Base-by-base conservation (phyloP, 2,797 vertebrate species). In the Sarcoramphus papa region DNA sequence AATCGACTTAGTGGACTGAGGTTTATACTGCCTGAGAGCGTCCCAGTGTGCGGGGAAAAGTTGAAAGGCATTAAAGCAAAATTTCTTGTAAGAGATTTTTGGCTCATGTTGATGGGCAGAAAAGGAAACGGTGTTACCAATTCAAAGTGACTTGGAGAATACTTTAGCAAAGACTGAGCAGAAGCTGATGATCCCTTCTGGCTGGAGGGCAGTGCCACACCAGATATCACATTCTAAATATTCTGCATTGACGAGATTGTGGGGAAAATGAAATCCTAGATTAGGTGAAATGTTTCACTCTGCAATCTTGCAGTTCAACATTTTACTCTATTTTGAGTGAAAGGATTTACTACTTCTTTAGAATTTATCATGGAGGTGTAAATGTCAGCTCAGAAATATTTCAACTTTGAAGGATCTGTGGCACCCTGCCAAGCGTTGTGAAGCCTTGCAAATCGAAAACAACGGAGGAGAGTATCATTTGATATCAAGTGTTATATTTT, bases 91-190 rank as follows among this genome's bases (percentile, higher is more conserved):
- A 45, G 64, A 37, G 43, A 13, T 63, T 45, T 88, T 64, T 60
- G n/a, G 18, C 51, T 54, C 15, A 0, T 31, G 25, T 10, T 78
- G 76, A 23, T 35, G 41, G n/a, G 31, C 51, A 51, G 48, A 17
- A 40, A 70, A 75, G 48, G 45, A 74, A 69, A 27, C 0, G 0
- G 22, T 1, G 2, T 45, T 12, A 27, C 8, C 27, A 23, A 0
- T 6, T 16, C 1, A 3, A 22, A 48, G 8, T 48, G 22, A 22
- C 9, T 28, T 37, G 47, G 35, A 48, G 50, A 65, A 59, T 10
- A 6, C 7, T 88, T 54, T 4, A 33, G 54, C 30, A n/a, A 31
- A 22, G 72, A 9, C 54, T 30, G 60, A 35, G 5, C 9, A 54
- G 65, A 9, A 86, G 47, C 12, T 41, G 50, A 1, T 23, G 25